Conservation (phyloP, 2,113 vertebrate species). For the Lamprologus tigripictilis region DNA sequence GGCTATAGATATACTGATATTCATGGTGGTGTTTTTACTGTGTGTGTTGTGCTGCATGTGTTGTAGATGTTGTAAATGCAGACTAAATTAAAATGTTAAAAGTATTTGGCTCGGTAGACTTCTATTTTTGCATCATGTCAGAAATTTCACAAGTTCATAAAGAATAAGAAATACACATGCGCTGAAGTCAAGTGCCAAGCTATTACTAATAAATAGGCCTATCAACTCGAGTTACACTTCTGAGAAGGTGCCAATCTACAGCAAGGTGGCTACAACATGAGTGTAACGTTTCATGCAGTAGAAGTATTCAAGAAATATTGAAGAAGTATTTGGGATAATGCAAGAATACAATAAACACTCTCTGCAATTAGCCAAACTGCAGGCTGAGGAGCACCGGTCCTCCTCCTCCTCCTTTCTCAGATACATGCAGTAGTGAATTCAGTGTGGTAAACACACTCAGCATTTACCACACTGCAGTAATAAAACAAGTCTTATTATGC, state of each 20-base stretch:
- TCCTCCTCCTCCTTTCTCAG: not conserved
- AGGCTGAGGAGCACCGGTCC: not conserved
- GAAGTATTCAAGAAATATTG: rapidly evolving
- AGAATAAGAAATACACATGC: not conserved
- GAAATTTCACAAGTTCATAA: not conserved
- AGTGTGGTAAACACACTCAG: not conserved
- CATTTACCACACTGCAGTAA: not conserved
- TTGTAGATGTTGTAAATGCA: not conserved
- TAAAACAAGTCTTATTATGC: rapidly evolving
- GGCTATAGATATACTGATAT: not conserved
- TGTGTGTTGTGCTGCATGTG: not conserved
- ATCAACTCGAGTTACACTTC: not conserved
- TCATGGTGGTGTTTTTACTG: not conserved
- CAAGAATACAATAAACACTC: not conserved
- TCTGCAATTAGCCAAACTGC: not conserved
- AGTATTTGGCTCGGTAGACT: rapidly evolving
- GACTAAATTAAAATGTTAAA: not conserved
- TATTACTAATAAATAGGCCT: not conserved
- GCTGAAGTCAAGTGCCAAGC: not conserved
- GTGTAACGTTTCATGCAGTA: rapidly evolving
- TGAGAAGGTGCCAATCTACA: not conserved
- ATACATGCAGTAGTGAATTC: not conserved
- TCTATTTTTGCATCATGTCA: not conserved
- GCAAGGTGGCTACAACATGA: not conserved
- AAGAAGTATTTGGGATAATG: not conserved